These are phyloP conservation scores for Forbesichthys agassizii DNA, from an alignment of 2,113 vertebrate genomes.

Conservation along the genomic window DNA sequence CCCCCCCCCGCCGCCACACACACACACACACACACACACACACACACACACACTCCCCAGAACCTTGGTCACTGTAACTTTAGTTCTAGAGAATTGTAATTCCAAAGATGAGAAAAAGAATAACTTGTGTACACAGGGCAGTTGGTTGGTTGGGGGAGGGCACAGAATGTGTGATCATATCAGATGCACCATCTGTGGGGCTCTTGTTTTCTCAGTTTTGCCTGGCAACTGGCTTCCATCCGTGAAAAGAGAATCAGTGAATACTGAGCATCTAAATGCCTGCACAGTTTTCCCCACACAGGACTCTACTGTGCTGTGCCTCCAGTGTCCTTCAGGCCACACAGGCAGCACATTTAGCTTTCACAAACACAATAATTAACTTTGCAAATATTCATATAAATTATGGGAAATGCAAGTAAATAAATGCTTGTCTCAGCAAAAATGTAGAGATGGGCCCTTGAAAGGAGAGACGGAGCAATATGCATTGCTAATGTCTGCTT, in stretches of 20 bases:
- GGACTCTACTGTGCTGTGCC: constrained; percentile 55
- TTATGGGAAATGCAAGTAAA: not conserved
- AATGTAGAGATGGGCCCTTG: not conserved
- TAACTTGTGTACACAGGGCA: constrained; percentile 20
- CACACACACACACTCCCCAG: not conserved
- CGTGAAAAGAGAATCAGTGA: constrained; percentile 49
- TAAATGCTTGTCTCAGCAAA: not conserved
- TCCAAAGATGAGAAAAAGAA: constrained; percentile 16
- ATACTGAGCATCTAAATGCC: constrained; percentile 63
- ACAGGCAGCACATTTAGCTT: constrained; percentile 37
- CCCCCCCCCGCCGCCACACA: not conserved
- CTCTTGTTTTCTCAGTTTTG: constrained; percentile 37
- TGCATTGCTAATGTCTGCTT: not conserved
- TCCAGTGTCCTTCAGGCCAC: constrained; percentile 45
- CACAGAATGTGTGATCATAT: constrained; percentile 23
- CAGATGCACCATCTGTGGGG: constrained; percentile 38
- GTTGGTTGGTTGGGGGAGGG: not conserved
- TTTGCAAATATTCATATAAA: not conserved
- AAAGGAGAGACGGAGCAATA: not conserved
- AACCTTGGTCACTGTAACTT: not conserved
- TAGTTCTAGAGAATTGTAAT: constrained; percentile 19
- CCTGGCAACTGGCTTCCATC: constrained; percentile 49
- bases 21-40: too few relatives aligned
- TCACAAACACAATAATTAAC: constrained; percentile 30
- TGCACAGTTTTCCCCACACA: constrained; percentile 55